Conservation (phyloP, 2,888 invertebrate species). For the Axea sp. region DNA sequence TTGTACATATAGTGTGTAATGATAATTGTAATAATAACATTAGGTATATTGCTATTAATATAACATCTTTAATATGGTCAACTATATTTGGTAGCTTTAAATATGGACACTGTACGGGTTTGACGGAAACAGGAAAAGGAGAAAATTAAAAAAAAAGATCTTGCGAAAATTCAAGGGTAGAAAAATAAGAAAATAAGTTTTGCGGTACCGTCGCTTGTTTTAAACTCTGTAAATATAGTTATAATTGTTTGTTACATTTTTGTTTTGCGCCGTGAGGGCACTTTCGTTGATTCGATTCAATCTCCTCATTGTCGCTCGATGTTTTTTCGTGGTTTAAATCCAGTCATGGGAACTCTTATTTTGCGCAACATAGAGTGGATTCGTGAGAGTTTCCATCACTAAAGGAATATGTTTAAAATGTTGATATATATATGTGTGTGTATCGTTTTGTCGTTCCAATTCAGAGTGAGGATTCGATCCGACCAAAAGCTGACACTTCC, state of each 20-base stretch:
- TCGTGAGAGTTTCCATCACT: neutral
- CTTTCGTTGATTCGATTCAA: conserved; percentile 48
- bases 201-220: conserved; percentile 46
- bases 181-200: neutral
- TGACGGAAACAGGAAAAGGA: conserved; percentile 11
- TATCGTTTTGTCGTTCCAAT: too few species aligned
- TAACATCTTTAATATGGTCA: conserved; percentile 72
- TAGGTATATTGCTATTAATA: conserved; percentile 72
- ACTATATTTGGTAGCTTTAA: conserved; percentile 75
- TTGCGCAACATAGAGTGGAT: too few species aligned
- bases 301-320: conserved; percentile 40
- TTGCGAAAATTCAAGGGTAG: conserved; percentile 2
- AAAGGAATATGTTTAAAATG: too few species aligned
- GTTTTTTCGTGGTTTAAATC: neutral
- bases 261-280: conserved; percentile 14
- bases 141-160: conserved; percentile 1
- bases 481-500: too few species aligned
- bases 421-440: too few species aligned
- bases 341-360: too few species aligned
- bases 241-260: conserved; percentile 54
- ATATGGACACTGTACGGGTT: conserved; percentile 51
- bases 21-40: conserved; percentile 71
- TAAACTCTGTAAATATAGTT: conserved; percentile 60
- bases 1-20: conserved; percentile 76
- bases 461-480: too few species aligned